Conservation (phyloP, 1,140 invertebrate genomes). For the Euwallacea similis region DNA sequence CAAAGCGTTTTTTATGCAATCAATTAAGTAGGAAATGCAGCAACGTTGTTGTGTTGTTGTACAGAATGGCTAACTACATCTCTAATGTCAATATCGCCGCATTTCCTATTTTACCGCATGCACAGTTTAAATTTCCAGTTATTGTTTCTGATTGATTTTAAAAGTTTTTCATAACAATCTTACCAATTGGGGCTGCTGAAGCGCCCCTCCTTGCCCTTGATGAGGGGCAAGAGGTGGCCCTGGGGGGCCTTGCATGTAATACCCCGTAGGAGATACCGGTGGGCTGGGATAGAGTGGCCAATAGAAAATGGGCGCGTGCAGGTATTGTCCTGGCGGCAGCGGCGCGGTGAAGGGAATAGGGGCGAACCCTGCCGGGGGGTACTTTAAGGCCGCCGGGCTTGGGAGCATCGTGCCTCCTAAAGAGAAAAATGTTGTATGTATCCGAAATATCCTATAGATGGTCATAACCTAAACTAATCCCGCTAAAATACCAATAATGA, state of each 20-base stretch:
- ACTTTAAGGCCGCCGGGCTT: constrained; percentile 49
- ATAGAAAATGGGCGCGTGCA: constrained; percentile 69
- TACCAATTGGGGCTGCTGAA: constrained; percentile 47
- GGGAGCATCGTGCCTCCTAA: constrained; percentile 57
- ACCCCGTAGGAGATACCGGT: constrained; percentile 85
- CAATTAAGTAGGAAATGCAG: no score
- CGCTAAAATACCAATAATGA: no score
- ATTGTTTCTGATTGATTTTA: no score
- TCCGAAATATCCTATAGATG: not conserved
- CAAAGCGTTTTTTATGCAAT: no score
- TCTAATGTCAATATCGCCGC: no score
- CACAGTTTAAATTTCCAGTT: no score
- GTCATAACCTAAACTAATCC: not conserved
- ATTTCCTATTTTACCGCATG: no score
- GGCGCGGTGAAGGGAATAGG: constrained; percentile 54
- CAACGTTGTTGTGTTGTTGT: no score
- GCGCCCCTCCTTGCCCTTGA: constrained; percentile 9
- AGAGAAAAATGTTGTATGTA: not conserved
- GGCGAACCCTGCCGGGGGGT: constrained; percentile 51
- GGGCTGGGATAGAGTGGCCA: constrained; percentile 88
- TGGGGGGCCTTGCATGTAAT: constrained; percentile 66
- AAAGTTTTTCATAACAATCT: constrained; percentile 11
- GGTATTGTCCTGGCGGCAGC: constrained; percentile 55
- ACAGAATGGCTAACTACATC: no score
- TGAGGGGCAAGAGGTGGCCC: constrained; percentile 45